Evolutionary conservation across 2,797 vertebrate species (phyloP), one percentile per base, ranked within the genome.

Genomic region (Sparidentex hasta): DNA sequence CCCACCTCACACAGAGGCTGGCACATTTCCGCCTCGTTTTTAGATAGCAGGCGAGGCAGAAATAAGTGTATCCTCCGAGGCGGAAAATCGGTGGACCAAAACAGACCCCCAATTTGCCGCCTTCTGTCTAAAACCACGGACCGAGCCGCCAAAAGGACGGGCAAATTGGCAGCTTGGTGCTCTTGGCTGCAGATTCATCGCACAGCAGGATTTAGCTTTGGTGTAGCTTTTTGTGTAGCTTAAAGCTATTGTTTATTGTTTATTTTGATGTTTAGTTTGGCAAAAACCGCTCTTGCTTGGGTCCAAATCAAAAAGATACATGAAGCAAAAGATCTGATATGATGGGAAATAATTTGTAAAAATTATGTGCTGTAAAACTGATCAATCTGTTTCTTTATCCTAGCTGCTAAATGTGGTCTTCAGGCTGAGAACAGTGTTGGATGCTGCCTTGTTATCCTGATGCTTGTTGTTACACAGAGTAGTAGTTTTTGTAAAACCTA

Each of bases 341-440:
- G 14, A 23, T 63, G 6, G 11, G 21, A 46, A 71, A 46, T n/a
- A 5, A n/a, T 46, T 52, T 50, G 11, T 38, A 38, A 38, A 33
- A 38, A 38, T 38, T 38, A 38, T 38, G 33, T 38, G 1, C 33
- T 1, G 9, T 1, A 38, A 38, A 38, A 38, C 9, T 38, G 1
- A 9, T 38, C 33, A 38, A 38, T 8, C 33, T 38, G 7, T 54
- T 55, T 64, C 44, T 76, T 58, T 64, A 41, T 75, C 83, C 69
- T 48, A 67, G 59, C 67, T 68, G 54, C 72, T 56, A 81, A 78
- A 68, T 77, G 58, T 65, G 43, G 68, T 73, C 23, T 57, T 65
- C 46, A 63, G 62, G 68, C 29, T 54, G n/a, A 16, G 58, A 33
- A 9, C 6, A 17, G 44, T n/a, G 21, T 48, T 72, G 66, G 23